Percentiles rank a stretch among this genome's conserved stretches.
phyloP scores from a whole-genome alignment of 1,140 invertebrate species.

The Diabrotica virgifera region DNA sequence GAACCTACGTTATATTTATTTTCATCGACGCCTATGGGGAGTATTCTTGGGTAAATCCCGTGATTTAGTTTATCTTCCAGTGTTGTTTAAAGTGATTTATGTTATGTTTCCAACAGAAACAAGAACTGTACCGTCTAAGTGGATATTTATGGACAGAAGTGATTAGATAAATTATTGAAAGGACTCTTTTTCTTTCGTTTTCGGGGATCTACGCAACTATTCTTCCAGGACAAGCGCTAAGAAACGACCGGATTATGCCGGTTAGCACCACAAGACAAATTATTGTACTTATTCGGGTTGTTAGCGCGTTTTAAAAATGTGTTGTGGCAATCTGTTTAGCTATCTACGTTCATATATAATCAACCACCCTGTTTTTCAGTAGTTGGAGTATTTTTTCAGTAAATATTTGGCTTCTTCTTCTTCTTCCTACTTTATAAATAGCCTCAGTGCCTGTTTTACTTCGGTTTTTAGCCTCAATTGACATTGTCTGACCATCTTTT shows the following conservation, averaged over 20 bases:
- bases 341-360: too few relatives aligned
- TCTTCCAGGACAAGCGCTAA: neutral
- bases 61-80: conserved; percentile 17
- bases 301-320: too few relatives aligned
- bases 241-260: neutral
- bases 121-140: conserved; percentile 19
- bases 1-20: neutral
- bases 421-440: too few relatives aligned
- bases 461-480: too few relatives aligned
- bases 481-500: too few relatives aligned
- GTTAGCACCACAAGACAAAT: neutral
- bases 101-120: conserved; percentile 4
- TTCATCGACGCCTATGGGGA: conserved; percentile 9
- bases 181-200: conserved; percentile 3
- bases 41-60: conserved; percentile 7
- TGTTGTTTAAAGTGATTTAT: conserved; percentile 17
- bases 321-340: too few relatives aligned
- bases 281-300: neutral
- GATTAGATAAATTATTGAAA: conserved; percentile 20
- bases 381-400: too few relatives aligned
- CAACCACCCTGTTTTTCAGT: too few relatives aligned
- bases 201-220: neutral
- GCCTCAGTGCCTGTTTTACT: too few relatives aligned
- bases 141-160: conserved; percentile 20
- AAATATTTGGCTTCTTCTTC: too few relatives aligned